phyloP scores from a whole-genome alignment of 2,888 invertebrate species.

The Drosophila pegasa region DNA sequence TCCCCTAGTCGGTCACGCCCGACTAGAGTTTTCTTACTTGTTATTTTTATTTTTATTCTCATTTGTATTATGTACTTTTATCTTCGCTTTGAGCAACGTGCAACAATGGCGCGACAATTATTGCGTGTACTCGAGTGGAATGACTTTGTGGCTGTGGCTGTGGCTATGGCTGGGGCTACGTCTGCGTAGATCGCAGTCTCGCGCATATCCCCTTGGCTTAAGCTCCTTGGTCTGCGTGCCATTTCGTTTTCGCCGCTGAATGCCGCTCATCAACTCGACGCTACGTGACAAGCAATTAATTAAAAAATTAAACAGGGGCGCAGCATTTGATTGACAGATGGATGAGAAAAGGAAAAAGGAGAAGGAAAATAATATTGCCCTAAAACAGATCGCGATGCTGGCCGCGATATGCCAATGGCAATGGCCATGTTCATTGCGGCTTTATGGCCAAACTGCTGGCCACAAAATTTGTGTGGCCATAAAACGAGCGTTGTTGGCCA shows the following conservation, averaged over 20 bases:
- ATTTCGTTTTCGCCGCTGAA: slow-evolving; percentile 65
- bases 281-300: slow-evolving; percentile 78
- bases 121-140: slow-evolving; percentile 37
- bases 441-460: slow-evolving; percentile 52
- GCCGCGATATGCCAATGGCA: slow-evolving; percentile 34
- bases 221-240: slow-evolving; percentile 42
- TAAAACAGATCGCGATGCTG: slow-evolving; percentile 26
- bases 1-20: no score
- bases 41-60: slow-evolving; percentile 34
- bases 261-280: slow-evolving; percentile 57
- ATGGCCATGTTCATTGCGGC: slow-evolving; percentile 49
- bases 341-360: not conserved
- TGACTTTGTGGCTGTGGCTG: slow-evolving; percentile 54
- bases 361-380: slow-evolving; percentile 24
- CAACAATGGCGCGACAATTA: slow-evolving; percentile 76
- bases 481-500: slow-evolving; percentile 46
- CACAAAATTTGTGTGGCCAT: slow-evolving; percentile 53
- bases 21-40: no score
- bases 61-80: no score
- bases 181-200: slow-evolving; percentile 13
- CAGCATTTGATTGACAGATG: slow-evolving; percentile 47
- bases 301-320: slow-evolving; percentile 68
- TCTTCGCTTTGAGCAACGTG: slow-evolving; percentile 75
- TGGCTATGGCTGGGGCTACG: no score
- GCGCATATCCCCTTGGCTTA: not conserved